Conservation (phyloP, 92 coral and sea anemone species). For the Epizoanthus illoricatus region DNA sequence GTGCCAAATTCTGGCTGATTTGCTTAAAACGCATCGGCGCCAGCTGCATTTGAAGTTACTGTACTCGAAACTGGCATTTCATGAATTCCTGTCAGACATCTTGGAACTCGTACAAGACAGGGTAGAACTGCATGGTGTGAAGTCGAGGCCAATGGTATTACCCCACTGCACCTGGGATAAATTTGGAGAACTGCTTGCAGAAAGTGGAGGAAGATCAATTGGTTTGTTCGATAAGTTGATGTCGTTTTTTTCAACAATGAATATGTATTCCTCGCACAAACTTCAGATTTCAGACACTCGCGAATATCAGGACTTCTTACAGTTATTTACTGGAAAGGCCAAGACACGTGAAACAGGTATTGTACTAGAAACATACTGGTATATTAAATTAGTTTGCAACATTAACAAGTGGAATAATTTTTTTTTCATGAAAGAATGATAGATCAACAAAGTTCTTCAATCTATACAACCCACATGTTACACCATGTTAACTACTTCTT, state of each 20-base stretch:
- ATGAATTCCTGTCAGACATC: constrained; percentile 36
- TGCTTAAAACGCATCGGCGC: too few species aligned
- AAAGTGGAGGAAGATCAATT: constrained; percentile 48
- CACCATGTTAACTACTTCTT: too few species aligned
- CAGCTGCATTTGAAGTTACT: too few species aligned
- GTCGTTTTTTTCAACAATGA: constrained; percentile 60
- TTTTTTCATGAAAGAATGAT: too few species aligned
- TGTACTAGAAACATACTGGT: background rate
- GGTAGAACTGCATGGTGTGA: background rate
- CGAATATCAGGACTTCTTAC: constrained; percentile 35
- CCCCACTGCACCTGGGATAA: constrained; percentile 74
- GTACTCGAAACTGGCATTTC: too few species aligned
- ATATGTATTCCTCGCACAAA: constrained; percentile 35
- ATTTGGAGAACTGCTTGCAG: constrained; percentile 64
- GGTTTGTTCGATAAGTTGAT: constrained; percentile 65
- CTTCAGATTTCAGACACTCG: constrained; percentile 24
- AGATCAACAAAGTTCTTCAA: too few species aligned
- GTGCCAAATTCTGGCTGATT: too few species aligned
- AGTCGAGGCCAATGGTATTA: constrained; percentile 30
- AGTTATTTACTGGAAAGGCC: constrained; percentile 37
- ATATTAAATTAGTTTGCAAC: too few species aligned
- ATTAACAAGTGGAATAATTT: too few species aligned
- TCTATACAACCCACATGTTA: too few species aligned
- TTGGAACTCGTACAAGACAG: constrained; percentile 34
- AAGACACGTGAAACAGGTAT: constrained; percentile 38